Evolutionary conservation across 2,797 vertebrate genomes (phyloP).

Genomic region (Tapera naevia): DNA sequence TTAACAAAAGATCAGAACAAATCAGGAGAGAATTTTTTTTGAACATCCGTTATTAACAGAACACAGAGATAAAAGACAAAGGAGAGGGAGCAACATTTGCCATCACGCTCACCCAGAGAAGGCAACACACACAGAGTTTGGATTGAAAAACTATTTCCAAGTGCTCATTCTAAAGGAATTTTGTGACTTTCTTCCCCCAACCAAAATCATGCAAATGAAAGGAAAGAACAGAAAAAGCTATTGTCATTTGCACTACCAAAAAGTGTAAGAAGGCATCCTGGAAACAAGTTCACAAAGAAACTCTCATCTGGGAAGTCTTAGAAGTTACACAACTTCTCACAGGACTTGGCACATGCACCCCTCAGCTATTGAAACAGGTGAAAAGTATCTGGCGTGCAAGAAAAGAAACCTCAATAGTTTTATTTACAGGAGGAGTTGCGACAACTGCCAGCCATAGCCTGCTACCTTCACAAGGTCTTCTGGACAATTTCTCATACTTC

Average conservation of each 20-base stretch:
- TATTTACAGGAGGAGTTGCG: not conserved
- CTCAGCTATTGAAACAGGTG: not conserved
- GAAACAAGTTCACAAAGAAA: not conserved
- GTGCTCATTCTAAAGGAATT: constrained; percentile 15
- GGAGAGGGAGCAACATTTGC: not conserved
- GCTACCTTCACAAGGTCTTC: not conserved
- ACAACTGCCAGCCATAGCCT: not conserved
- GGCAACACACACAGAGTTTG: not conserved
- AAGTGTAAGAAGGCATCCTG: not conserved
- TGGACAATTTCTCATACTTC: not conserved
- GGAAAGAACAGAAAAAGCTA: constrained; percentile 24
- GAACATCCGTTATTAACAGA: not conserved
- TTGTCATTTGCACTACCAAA: not conserved
- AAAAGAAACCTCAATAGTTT: not conserved
- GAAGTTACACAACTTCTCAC: not conserved
- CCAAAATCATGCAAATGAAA: constrained; percentile 8
- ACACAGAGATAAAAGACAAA: not conserved
- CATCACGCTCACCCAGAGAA: not conserved
- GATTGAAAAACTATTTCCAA: constrained; percentile 30
- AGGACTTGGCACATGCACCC: not conserved
- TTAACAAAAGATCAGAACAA: constrained; percentile 16
- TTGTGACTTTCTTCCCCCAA: not conserved
- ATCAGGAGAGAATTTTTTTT: not conserved
- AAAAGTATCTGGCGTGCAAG: not conserved
- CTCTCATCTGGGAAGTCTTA: not conserved